Percentiles rank a stretch among this genome's conserved stretches.
phyloP scores from a whole-genome alignment of 2,888 invertebrate species.

The Balanococcus diminutus region DNA sequence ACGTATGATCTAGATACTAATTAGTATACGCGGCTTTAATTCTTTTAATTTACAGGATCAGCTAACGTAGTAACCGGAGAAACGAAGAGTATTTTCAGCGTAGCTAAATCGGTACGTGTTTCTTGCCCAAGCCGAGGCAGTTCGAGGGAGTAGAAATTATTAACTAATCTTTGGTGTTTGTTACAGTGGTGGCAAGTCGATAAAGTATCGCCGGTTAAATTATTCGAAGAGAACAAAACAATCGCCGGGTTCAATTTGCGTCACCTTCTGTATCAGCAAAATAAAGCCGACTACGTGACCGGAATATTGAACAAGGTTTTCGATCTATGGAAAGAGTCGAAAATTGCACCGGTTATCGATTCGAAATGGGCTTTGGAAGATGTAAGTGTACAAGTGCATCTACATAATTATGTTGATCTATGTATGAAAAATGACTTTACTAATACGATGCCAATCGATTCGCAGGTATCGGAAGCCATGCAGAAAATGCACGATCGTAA shows the following conservation, averaged over 20 bases:
- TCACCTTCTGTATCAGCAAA: constrained; percentile 80
- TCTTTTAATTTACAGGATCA: constrained; percentile 67
- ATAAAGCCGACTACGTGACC: constrained; percentile 73
- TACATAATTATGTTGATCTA: too few species aligned
- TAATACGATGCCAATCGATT: too few species aligned
- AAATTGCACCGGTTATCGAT: constrained; percentile 82
- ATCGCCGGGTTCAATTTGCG: constrained; percentile 83
- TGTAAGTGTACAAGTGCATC: constrained; percentile 65
- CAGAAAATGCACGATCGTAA: constrained; percentile 91
- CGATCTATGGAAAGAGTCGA: constrained; percentile 75
- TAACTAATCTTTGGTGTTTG: constrained; percentile 55
- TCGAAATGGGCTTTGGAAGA: constrained; percentile 88
- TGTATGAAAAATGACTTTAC: too few species aligned
- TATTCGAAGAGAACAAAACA: constrained; percentile 87
- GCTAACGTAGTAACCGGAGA: constrained; percentile 89
- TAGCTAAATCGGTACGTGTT: constrained; percentile 84
- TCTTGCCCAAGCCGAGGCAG: not conserved
- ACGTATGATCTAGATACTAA: not conserved
- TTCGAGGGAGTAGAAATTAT: not conserved
- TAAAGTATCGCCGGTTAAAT: constrained; percentile 84
- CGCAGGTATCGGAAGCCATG: constrained; percentile 84
- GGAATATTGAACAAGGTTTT: constrained; percentile 75
- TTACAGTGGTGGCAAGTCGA: constrained; percentile 90
- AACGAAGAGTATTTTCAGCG: constrained; percentile 89
- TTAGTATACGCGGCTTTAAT: not conserved